phyloP scores from a whole-genome alignment of 2,797 vertebrate genomes.

The Pseudomugil gertrudae region DNA sequence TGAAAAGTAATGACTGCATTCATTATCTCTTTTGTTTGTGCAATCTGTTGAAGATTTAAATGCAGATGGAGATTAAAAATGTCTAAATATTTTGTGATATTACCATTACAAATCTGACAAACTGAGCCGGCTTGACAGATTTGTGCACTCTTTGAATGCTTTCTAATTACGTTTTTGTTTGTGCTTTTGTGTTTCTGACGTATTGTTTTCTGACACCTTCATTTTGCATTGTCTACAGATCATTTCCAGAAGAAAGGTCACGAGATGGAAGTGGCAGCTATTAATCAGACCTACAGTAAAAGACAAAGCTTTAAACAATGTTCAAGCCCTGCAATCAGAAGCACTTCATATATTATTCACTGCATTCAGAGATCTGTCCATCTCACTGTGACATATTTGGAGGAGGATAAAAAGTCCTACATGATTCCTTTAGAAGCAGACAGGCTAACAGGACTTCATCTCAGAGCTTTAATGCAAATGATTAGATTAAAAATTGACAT shows the following conservation, averaged over 20 bases:
- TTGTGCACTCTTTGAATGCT: constrained; percentile 37
- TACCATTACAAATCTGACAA: constrained; percentile 33
- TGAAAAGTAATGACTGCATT: constrained; percentile 1
- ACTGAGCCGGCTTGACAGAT: constrained; percentile 30
- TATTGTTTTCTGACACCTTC: constrained; percentile 64
- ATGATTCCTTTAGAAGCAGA: neutral
- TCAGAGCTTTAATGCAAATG: neutral
- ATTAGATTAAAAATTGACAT: neutral
- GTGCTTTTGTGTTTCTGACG: constrained; percentile 49
- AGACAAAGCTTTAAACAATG: constrained; percentile 46
- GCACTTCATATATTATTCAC: constrained; percentile 22
- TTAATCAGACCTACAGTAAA: constrained; percentile 55
- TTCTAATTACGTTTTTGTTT: constrained; percentile 63
- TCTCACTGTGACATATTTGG: constrained; percentile 10
- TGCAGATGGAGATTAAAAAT: constrained; percentile 34
- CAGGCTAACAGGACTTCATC: constrained; percentile 10
- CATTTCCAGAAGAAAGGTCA: constrained; percentile 68
- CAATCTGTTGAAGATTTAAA: constrained; percentile 11
- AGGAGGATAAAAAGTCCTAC: constrained; percentile 8
- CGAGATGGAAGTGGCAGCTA: constrained; percentile 47
- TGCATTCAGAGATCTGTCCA: constrained; percentile 22
- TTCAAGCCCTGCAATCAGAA: constrained; percentile 25
- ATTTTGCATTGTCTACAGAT: constrained; percentile 53
- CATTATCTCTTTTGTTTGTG: neutral
- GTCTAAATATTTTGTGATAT: constrained; percentile 32